Percentiles rank a stretch among this genome's conserved stretches.
Evolutionary conservation across 2,797 vertebrate species (phyloP).

Genomic region (Ctenosaura bakeri): DNA sequence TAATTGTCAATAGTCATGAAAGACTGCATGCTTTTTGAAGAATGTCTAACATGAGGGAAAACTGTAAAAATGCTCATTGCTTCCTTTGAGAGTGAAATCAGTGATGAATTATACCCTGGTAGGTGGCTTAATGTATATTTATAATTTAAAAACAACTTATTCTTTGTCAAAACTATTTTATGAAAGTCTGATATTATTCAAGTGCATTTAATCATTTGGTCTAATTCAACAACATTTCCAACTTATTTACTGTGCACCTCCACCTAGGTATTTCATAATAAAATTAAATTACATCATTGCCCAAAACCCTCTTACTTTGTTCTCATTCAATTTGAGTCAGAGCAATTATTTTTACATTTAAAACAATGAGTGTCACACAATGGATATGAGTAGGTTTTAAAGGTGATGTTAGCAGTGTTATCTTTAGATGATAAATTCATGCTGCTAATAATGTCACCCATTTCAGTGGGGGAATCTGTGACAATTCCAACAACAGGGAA

Average conservation of each 20-base stretch:
- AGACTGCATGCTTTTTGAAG: too few species aligned
- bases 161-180: too few species aligned
- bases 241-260: background rate
- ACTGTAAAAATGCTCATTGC: too few species aligned
- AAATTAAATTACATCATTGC: background rate
- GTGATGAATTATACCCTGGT: too few species aligned
- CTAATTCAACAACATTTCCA: background rate
- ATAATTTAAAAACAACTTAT: too few species aligned
- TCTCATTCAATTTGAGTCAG: conserved; percentile 17
- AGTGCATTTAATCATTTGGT: background rate
- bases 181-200: too few species aligned
- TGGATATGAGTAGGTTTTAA: conserved; percentile 23
- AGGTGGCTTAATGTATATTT: too few species aligned
- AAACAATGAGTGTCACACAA: conserved; percentile 23
- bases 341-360: conserved; percentile 40
- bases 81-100: too few species aligned
- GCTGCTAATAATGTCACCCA: conserved; percentile 31
- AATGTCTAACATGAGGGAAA: too few species aligned
- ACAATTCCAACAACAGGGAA: background rate
- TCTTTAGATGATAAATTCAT: conserved; percentile 27
- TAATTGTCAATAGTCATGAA: too few species aligned
- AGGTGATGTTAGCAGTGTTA: conserved; percentile 15
- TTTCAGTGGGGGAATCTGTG: background rate
- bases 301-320: conserved; percentile 23
- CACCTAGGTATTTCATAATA: background rate